Conservation (phyloP, 2,888 invertebrate genomes). For the Caenorhabditis sp. region DNA sequence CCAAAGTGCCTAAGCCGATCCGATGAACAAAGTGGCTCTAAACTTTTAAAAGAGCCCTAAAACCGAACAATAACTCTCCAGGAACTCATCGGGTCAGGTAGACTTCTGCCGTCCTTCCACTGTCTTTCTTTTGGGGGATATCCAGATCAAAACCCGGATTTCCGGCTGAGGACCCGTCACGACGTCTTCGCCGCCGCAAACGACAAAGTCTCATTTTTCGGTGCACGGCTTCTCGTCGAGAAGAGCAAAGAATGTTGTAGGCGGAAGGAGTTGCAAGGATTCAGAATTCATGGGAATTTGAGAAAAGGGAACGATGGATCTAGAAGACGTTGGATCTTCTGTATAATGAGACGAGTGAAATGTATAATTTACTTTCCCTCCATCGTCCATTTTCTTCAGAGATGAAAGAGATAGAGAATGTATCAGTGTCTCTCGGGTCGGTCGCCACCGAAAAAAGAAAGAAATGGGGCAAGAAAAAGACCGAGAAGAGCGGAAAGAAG, state of each 20-base stretch:
- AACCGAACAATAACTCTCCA: background rate
- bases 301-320: background rate
- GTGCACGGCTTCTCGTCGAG: background rate
- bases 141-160: constrained; percentile 11
- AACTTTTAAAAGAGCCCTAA: background rate
- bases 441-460: constrained; percentile 46
- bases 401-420: constrained; percentile 4
- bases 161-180: constrained; percentile 10
- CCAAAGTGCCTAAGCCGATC: too few relatives aligned
- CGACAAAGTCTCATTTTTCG: constrained; percentile 6
- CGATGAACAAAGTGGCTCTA: too few relatives aligned
- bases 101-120: background rate
- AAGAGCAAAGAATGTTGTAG: constrained; percentile 10
- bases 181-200: constrained; percentile 7
- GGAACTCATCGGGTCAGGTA: background rate
- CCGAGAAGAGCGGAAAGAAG: constrained; percentile 18
- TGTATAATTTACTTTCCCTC: constrained; percentile 40
- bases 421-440: constrained; percentile 52
- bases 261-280: background rate
- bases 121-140: background rate
- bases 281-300: constrained; percentile 6
- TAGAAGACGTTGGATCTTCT: too few relatives aligned
- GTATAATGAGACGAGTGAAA: constrained; percentile 41
- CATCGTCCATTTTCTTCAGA: too few relatives aligned
- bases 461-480: constrained; percentile 8